These are phyloP conservation scores for Morus bassanus DNA, from an alignment of 2,797 vertebrate species.

Conservation along the genomic window DNA sequence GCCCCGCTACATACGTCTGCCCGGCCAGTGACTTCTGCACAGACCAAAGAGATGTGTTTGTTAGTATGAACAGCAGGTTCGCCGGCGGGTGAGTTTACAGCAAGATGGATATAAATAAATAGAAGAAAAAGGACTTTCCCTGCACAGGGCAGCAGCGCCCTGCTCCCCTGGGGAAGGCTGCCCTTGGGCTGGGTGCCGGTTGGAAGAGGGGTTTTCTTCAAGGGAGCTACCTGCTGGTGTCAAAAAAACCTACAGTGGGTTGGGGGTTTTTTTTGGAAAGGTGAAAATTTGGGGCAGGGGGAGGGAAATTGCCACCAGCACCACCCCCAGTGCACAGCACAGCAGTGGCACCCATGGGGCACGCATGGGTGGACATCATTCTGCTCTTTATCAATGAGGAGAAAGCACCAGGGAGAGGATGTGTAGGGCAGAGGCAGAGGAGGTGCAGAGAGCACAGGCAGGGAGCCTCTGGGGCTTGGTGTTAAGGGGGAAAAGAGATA, in stretches of 20 bases:
- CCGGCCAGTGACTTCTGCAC: background rate
- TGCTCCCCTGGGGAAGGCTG: background rate
- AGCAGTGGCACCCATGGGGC: background rate
- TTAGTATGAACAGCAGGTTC: conserved; percentile 8
- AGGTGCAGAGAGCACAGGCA: fast-evolving
- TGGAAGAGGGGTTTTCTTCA: background rate
- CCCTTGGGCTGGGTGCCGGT: background rate
- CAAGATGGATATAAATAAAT: background rate
- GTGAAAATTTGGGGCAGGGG: fast-evolving
- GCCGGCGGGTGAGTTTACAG: background rate
- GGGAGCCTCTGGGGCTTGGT: fast-evolving
- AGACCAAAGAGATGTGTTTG: background rate
- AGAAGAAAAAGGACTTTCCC: conserved; percentile 29
- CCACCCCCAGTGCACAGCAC: background rate
- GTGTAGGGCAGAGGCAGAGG: background rate
- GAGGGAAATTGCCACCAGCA: background rate
- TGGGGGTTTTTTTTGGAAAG: background rate
- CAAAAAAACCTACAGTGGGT: background rate
- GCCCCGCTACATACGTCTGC: background rate
- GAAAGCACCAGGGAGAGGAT: background rate
- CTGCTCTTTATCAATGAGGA: background rate
- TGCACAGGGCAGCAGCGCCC: background rate
- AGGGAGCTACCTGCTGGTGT: background rate
- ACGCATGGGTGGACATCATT: fast-evolving
- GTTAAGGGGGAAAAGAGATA: background rate